Evolutionary conservation across 2,113 vertebrate species (phyloP), one percentile per base, ranked within the genome.

Genomic region (Asarcornis scutulata): DNA sequence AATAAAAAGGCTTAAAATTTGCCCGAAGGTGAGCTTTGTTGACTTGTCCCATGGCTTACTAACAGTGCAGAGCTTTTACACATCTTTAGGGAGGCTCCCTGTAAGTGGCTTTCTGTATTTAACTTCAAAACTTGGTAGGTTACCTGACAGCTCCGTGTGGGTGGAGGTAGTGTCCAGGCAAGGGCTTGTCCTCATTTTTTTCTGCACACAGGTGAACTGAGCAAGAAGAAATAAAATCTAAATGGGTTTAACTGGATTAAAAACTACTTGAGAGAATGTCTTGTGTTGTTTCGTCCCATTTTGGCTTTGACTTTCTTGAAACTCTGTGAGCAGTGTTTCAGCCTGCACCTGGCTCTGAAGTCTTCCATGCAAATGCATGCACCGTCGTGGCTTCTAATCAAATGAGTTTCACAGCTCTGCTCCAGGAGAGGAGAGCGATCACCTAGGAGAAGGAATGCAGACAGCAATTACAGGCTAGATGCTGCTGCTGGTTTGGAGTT

Each of bases 71-170:
- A 13, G 63, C 9, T 16, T 18, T 67, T 56, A 11, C 1, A 3
- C 13, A 73, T 55, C 4, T 60, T 17, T 23, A 29, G 42, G 11
- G 55, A 25, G 6, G 15, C 26, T 72, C 42, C 64, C 31, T 38
- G 50, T 50, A 48, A 80, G 56, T 44, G 7, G 2, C 52, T 23
- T 32, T 68, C 11, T 81, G 12, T 66, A 2, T 88, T 56, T 75
- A 44, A 38, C 26, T 85, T 90, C 11, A 21, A 14, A 73, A 15
- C 13, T 32, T 67, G 1, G 5, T 13, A 26, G 27, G 11, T 22
- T 64, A 53, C 7, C 15, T 1, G 7, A 11, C 17, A 32, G 1
- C 76, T 48, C 26, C 29, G 9, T 0, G 0, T 56, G 29, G 42
- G 17, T 83, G 32, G 20, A 76, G 23, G 16, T 62, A 8, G n/a